A percentile compares a stretch with the other conserved stretches of the same genome.
These are phyloP conservation scores for Coenonympha arcania DNA, from an alignment of 2,888 invertebrate species.

Conservation along the genomic window DNA sequence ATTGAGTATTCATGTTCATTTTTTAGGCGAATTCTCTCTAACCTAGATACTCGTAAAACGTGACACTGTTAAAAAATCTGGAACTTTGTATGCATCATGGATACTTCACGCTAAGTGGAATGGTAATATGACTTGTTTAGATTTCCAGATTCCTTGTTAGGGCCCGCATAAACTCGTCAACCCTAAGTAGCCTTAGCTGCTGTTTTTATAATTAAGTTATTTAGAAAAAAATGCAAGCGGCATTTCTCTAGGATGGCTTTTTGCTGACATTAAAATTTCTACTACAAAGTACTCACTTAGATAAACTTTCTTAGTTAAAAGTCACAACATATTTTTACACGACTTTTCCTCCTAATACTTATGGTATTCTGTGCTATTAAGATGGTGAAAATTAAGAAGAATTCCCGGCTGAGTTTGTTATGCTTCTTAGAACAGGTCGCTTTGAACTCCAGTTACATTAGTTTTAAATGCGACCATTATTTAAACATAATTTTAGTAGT, in stretches of 20 bases:
- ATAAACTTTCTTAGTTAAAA: background rate
- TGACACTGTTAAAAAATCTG: background rate
- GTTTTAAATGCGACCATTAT: no score
- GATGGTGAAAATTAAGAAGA: no score
- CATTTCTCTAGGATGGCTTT: slow-evolving; percentile 3
- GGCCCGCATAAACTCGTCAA: slow-evolving; percentile 10
- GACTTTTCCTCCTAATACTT: background rate
- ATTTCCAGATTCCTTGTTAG: slow-evolving; percentile 17
- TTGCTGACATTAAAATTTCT: slow-evolving; percentile 3
- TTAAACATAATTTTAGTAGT: no score
- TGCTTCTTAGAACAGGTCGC: no score
- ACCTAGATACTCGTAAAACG: no score
- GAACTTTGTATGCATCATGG: background rate
- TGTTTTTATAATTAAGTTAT: slow-evolving; percentile 8
- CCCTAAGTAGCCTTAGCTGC: slow-evolving; percentile 6
- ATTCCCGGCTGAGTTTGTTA: no score
- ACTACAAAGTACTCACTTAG: background rate
- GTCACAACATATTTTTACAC: background rate
- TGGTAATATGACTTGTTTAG: background rate
- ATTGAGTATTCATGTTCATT: no score
- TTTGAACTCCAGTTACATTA: no score
- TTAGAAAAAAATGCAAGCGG: slow-evolving; percentile 6
- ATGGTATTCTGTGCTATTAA: no score
- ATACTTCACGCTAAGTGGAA: background rate
- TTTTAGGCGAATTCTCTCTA: no score